Base-by-base conservation (phyloP, 2,888 invertebrate genomes). In the Galerucella pusilla region DNA sequence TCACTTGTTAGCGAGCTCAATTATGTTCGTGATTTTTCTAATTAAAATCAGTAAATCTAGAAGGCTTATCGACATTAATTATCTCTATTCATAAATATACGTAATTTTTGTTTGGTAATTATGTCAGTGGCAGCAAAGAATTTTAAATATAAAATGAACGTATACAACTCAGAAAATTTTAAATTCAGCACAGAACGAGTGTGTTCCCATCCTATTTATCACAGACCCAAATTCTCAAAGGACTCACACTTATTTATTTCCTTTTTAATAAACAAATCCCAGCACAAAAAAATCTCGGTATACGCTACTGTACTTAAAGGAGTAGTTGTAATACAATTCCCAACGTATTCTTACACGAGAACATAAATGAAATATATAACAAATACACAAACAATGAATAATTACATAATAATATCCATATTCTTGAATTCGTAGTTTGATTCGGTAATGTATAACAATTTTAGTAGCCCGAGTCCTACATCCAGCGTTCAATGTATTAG, bases 391-490 rank as follows among this genome's bases (percentile, higher is more conserved):
- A n/a, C 52, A 16, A 52, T 57, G 64, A 11, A 63, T 57, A 64
- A 54, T n/a, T 65, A 28, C 65, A 59, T 35, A 12, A 71, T 59
- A 65, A 66, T 57, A 54, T 71, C 61, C 35, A 66, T 59, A 71
- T 71, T 66, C 74, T 74, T 69, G 16, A 77, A 75, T 75, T 72
- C 74, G 60, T 74, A 74, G 71, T 77, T 77, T 74, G 74, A 74
- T 72, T 57, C 73, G 74, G 74, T 77, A 77, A 77, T 77, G 74
- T 72, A 77, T 75, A 77, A 72, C 77, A 74, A 77, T 77, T 72
- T 77, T 61, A 70, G 72, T 73, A 73, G 67, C 67, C 73, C 69
- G 65, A 35, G 12, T 64, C 20, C 54, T 20, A 64, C n/a, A 54
- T 35, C 20, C n/a, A 57, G 45, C 71, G 25, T 57, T 63, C 73